Evolutionary conservation across 1,140 invertebrate genomes (phyloP), one percentile per base, ranked within the genome.

Genomic region (Campodea augens): DNA sequence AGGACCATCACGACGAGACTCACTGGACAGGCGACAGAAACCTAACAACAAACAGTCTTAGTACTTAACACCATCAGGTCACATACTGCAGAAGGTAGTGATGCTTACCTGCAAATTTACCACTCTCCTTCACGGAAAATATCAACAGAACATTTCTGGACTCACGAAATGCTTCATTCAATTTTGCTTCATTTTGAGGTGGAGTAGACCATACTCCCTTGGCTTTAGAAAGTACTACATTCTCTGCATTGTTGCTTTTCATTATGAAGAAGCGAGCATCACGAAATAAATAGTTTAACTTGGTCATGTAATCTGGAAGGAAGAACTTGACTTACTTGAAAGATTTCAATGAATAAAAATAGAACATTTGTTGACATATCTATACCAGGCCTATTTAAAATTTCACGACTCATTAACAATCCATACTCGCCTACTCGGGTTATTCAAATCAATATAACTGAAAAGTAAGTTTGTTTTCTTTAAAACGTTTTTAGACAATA

Each of bases 141-240:
- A 98, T 81, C 21, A 98, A 68, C 47, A 98, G 71, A 3, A 98
- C 90, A 69, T 96, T 98, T 56, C 87, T 72, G 43, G 81, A 81
- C 60, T 92, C 87, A 55, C 76, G 75, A 55, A 81, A 92, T 1
- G 92, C 91, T 67, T 90, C 82, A 65, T 95, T 97, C 20, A 97
- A 69, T 65, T 92, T 93, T 1, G 81, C 77, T 70, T 98, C 92
- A 67, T 98, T 98, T 62, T 91, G 88, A 13, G 89, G 90, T 43
- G 93, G 73, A 4, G 93, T 97, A 7, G 91, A 95, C 93, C 92
- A 98, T 2, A 97, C 91, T 49, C 87, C 88, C 69, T 88, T 93
- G 1, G 77, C 79, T 66, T 97, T 97, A 1, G 91, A 91, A 22
- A 97, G 56, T 20, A 81, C 81, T 23, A 98, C 81, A 67, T 98